phyloP scores from a whole-genome alignment of 2,113 vertebrate genomes.

The Cricetomys ansorgei region DNA sequence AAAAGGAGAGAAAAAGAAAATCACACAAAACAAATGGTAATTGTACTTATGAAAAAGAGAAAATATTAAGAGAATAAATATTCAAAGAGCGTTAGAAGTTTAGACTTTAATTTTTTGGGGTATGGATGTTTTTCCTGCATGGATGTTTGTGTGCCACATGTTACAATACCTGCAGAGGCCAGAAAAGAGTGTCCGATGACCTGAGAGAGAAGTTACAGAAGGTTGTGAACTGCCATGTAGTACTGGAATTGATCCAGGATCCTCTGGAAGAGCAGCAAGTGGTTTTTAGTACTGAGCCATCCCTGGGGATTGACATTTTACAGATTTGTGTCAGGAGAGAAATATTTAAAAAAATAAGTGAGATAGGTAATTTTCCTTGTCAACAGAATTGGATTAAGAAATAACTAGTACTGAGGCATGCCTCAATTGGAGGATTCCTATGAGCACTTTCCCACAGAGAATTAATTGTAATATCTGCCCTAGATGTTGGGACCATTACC shows the following conservation, averaged over 20 bases:
- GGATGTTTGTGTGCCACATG: not conserved
- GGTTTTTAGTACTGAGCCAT: not conserved
- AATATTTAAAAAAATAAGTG: not conserved
- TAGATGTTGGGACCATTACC: not conserved
- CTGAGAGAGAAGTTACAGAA: not conserved
- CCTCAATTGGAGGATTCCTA: too few relatives aligned
- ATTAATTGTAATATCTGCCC: not conserved
- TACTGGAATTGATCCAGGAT: not conserved
- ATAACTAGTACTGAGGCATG: not conserved
- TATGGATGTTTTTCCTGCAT: not conserved
- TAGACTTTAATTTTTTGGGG: not conserved
- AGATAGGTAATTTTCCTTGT: not conserved
- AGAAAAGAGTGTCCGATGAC: not conserved
- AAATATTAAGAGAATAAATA: not conserved
- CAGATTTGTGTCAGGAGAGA: not conserved
- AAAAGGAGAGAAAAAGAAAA: not conserved
- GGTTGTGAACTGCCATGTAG: not conserved
- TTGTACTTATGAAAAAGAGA: not conserved
- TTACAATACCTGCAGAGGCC: not conserved
- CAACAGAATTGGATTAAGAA: not conserved
- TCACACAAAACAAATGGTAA: not conserved
- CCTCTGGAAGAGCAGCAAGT: not conserved
- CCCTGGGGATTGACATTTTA: not conserved
- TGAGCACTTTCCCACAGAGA: not conserved
- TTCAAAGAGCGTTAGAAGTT: not conserved